phyloP scores from a whole-genome alignment of 2,113 vertebrate species.

The Acrocephalus arundinaceus region DNA sequence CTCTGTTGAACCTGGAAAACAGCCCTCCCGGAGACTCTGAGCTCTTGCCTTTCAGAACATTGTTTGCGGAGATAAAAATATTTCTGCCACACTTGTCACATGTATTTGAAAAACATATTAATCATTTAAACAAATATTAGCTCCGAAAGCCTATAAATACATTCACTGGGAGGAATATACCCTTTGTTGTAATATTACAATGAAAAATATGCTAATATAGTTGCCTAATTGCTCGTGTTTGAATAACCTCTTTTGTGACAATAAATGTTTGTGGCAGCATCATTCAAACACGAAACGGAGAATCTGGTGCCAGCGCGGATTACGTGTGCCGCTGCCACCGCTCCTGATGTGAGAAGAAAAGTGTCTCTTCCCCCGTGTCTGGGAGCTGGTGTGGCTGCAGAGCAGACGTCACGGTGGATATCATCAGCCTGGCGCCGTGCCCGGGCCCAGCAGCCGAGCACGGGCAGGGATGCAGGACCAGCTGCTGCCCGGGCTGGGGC shows the following conservation, averaged over 20 bases:
- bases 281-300: constrained; percentile 62
- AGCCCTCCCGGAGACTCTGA: not conserved
- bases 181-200: constrained; percentile 70
- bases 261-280: constrained; percentile 67
- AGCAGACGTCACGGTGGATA: not conserved
- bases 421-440: not conserved
- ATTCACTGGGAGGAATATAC: constrained; percentile 65
- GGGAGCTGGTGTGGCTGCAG: not conserved
- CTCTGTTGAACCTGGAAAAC: constrained; percentile 24
- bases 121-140: constrained; percentile 82
- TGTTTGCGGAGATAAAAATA: constrained; percentile 62
- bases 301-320: constrained; percentile 35
- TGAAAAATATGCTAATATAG: constrained; percentile 76
- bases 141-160: constrained; percentile 72
- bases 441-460: not conserved
- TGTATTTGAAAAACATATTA: constrained; percentile 79
- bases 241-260: constrained; percentile 74
- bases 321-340: constrained; percentile 3
- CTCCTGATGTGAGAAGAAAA: not conserved
- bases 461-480: not conserved
- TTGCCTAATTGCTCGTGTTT: constrained; percentile 75
- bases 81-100: constrained; percentile 71
- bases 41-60: constrained; percentile 45
- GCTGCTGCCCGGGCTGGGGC: not conserved
- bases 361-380: not conserved